Evolutionary conservation across 2,888 invertebrate genomes (phyloP), one percentile per base, ranked within the genome.

Genomic region (Electrophaes corylata): DNA sequence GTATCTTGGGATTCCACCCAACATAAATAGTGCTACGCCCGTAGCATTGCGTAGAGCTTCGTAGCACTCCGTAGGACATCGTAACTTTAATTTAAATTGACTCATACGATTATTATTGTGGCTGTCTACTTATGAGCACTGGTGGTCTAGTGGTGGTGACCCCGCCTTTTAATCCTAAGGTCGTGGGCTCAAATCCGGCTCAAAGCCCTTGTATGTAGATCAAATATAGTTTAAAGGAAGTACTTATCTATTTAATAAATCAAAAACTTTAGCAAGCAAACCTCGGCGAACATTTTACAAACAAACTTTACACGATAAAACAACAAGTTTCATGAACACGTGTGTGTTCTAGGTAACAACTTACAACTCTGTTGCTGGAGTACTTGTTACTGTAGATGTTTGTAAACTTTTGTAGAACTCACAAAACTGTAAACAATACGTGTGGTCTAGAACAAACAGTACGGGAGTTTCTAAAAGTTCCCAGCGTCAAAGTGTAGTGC

Each of bases 401-500:
- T n/a, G n/a, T 20, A 20, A 20, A 20, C 20, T 20, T 20, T 5
- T n/a, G n/a, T n/a, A n/a, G n/a, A n/a, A 10, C 26, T 10, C 10
- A 29, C 26, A 29, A 10, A 29, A 10, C 10, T 29, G 26, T 29
- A 2, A 29, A 6, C 10, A 29, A 29, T 10, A 3, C 10, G 26
- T 8, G 26, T 29, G 8, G 10, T 10, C 5, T 29, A 29, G 10
- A 29, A 29, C 8, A 10, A 5, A 5, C 6, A 23, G 10, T 29
- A 6, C 12, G 41, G n/a, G 14, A 8, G 10, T 44, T 19, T 40
- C 14, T 16, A 46, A 46, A 35, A 19, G 35, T 33, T 65, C 64
- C 39, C 62, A 46, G 60, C 57, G 57, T 60, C 62, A 55, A 63
- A 66, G 57, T 64, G 52, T 67, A 74, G 76, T 72, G 75, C 72